These are phyloP conservation scores for Heliocidaris erythrogramma DNA, from an alignment of 35 echinoderm and acorn worm genomes.

Conservation along the genomic window DNA sequence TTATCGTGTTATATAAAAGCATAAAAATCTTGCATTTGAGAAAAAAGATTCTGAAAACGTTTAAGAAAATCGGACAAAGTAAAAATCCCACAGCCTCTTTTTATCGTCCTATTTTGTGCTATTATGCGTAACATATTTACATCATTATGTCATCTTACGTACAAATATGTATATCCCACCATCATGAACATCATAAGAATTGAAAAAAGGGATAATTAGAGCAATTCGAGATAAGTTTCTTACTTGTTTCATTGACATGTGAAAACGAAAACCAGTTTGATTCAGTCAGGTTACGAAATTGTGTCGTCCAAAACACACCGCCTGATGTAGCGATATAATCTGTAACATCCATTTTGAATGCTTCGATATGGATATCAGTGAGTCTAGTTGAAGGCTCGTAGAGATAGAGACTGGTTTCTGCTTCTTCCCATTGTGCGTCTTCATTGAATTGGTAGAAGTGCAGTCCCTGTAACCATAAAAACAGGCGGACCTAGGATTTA, in stretches of 20 bases:
- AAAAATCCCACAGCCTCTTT: no score
- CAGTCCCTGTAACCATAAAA: conserved; percentile 30
- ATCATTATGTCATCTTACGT: no score
- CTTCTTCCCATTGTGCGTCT: conserved; percentile 14
- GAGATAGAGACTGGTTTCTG: conserved; percentile 17
- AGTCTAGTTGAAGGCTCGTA: not conserved
- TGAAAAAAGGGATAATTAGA: no score
- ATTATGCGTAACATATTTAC: no score
- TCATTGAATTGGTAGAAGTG: conserved; percentile 18
- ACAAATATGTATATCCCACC: no score
- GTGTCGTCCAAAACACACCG: conserved; percentile 3
- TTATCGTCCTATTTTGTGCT: no score
- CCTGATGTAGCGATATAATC: conserved; percentile 11
- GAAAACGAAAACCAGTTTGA: conserved; percentile 17
- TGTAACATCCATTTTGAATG: conserved; percentile 7
- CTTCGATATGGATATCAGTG: conserved; percentile 17
- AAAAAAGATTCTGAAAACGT: no score
- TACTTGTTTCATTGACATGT: conserved; percentile 32
- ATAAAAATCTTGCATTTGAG: no score
- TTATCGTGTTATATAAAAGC: no score
- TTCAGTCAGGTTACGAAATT: not conserved
- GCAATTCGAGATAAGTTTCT: not conserved
- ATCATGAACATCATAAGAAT: no score
- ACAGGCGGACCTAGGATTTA: no score
- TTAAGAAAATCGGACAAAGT: no score